A percentile compares a stretch with the other conserved stretches of the same genome.
These are phyloP conservation scores for Sebastes matsubarae DNA, from an alignment of 2,797 vertebrate species.

Conservation along the genomic window DNA sequence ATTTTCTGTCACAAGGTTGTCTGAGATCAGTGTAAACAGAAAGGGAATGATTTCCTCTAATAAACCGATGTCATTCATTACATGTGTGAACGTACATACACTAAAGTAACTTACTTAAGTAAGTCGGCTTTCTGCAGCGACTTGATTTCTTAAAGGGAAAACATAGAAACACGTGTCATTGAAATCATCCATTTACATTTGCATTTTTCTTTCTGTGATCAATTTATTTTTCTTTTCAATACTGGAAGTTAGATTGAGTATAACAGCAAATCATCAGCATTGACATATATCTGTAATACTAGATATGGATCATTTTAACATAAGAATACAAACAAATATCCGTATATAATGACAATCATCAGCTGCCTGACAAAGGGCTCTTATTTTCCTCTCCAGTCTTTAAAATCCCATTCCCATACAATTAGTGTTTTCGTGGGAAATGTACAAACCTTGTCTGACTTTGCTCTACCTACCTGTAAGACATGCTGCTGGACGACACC, in stretches of 20 bases:
- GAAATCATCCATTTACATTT: not conserved
- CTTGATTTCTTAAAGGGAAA: not conserved
- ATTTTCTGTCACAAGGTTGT: no score
- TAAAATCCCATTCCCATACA: no score
- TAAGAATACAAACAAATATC: no score
- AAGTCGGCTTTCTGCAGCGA: not conserved
- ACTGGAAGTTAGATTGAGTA: no score
- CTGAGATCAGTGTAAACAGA: not conserved
- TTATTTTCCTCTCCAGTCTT: no score
- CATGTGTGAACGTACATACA: not conserved
- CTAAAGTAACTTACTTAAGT: not conserved
- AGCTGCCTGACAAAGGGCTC: no score
- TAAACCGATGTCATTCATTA: no score
- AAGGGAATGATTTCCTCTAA: not conserved
- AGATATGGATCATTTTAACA: no score
- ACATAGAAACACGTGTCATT: not conserved
- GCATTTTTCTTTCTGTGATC: not conserved
- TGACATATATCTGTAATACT: no score
- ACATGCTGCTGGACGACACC: slow-evolving; percentile 94
- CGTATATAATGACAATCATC: no score
- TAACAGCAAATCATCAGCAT: no score
- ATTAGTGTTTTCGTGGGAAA: not conserved
- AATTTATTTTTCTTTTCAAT: no score
- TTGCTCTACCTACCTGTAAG: slow-evolving; percentile 72
- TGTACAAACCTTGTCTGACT: not conserved